Percentiles rank a stretch among this genome's conserved stretches.
Conservation (phyloP, 1,140 invertebrate genomes). For the Drosophila orena region DNA sequence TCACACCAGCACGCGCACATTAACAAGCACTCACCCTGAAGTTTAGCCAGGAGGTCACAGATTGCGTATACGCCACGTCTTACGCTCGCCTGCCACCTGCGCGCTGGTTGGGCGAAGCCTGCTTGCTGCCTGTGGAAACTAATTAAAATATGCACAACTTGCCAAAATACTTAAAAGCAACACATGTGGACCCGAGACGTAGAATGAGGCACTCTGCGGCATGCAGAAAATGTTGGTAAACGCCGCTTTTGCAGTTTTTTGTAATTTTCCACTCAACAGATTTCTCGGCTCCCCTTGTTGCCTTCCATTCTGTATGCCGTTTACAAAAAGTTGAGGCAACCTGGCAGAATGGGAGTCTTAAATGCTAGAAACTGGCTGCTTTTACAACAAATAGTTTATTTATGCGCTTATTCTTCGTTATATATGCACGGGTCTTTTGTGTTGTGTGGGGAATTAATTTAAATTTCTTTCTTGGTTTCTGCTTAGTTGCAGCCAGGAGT, state of each 20-base stretch:
- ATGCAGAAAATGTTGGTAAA: slow-evolving; percentile 61
- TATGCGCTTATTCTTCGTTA: slow-evolving; percentile 61
- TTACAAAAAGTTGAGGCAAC: slow-evolving; percentile 25
- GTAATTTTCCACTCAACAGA: slow-evolving; percentile 79
- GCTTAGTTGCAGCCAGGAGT: slow-evolving; percentile 31
- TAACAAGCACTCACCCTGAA: slow-evolving; percentile 8
- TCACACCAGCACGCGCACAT: slow-evolving; percentile 5
- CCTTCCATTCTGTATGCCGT: slow-evolving; percentile 21
- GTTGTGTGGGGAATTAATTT: slow-evolving; percentile 28
- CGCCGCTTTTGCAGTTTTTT: slow-evolving; percentile 73
- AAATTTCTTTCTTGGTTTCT: slow-evolving; percentile 31
- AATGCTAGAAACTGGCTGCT: slow-evolving; percentile 34
- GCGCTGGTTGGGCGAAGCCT: slow-evolving; percentile 49
- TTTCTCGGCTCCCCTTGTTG: slow-evolving; percentile 33
- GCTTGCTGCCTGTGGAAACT: slow-evolving; percentile 63
- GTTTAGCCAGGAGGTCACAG: slow-evolving; percentile 16
- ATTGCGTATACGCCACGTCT: slow-evolving; percentile 61
- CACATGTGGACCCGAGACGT: slow-evolving; percentile 30
- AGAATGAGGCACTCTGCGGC: slow-evolving; percentile 25
- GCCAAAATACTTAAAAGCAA: slow-evolving; percentile 71
- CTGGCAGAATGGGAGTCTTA: slow-evolving; percentile 22
- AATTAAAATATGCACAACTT: slow-evolving; percentile 82
- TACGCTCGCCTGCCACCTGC: slow-evolving; percentile 21
- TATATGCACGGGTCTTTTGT: slow-evolving; percentile 24
- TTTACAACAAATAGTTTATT: slow-evolving; percentile 69